Base-by-base conservation (phyloP, 2,888 invertebrate genomes). In the Zele albiditarsus region DNA sequence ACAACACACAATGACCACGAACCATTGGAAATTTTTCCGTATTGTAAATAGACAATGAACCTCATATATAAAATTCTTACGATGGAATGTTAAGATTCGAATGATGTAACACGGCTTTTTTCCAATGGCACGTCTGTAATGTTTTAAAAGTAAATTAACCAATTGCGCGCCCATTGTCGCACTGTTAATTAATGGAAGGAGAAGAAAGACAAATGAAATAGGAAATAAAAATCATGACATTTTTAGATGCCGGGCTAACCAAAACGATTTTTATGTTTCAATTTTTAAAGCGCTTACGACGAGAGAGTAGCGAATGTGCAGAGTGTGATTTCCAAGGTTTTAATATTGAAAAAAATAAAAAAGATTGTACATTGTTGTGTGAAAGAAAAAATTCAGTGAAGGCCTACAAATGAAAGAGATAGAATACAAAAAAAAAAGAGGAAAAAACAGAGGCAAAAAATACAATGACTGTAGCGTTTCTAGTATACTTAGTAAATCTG, bases 21-120 rank as follows among this genome's bases (percentile, higher is more conserved):
- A 77, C 23, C 73, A 71, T 76, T 77, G 68, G 73, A 80, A 53
- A 80, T 72, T 73, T 75, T 77, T 66, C 75, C 77, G 74, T 20
- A 77, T 65, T 81, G 79, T 81, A 81, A 78, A 81, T 80, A 80
- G 77, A 77, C 78, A 76, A 80, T 74, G 66, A 79, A 78, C 31
- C 5, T 49, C 28, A 53, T 20, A 57, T 49, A 20, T 53, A 49
- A 58, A 57, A 33, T 58, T 58, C 38, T 12, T 38, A 70, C 73
- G 65, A 69, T 76, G 75, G 76, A 79, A 71, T 76, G 75, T 77
- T 74, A 70, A 53, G 53, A 68, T 77, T 71, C 65, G 74, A 63
- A 75, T 68, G 62, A 77, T 77, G 46, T 42, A 70, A 75, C 38
- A 38, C 68, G 69, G 57, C 20, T 53, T 53, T 14, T 74, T 77